Evolutionary conservation across 2,113 vertebrate species (phyloP).

Genomic region (Peromyscus californicus): DNA sequence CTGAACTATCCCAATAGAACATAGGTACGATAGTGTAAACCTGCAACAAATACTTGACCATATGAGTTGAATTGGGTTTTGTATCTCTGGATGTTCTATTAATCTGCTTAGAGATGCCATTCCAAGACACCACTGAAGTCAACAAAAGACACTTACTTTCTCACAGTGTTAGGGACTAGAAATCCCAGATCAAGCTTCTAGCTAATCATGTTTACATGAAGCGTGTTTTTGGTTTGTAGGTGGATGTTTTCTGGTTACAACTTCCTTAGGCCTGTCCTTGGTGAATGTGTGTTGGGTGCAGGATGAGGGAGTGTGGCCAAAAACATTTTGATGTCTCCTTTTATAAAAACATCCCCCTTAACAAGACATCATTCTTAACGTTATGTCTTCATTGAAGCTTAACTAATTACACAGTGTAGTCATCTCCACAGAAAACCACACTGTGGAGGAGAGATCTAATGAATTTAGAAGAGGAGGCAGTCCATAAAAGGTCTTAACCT

Average conservation of each 20-base stretch:
- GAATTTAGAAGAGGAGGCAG: neutral
- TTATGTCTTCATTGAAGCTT: neutral
- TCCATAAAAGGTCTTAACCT: neutral
- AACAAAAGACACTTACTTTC: neutral
- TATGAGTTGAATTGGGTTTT: neutral
- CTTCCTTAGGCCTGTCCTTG: rapidly evolving
- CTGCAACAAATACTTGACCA: neutral
- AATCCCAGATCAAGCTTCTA: too few species aligned
- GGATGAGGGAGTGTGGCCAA: neutral
- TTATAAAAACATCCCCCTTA: neutral
- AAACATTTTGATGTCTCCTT: too few species aligned
- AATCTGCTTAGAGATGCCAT: too few species aligned
- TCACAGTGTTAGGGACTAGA: neutral
- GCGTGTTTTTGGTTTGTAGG: neutral
- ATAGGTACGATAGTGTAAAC: neutral
- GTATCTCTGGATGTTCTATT: neutral
- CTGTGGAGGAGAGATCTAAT: neutral
- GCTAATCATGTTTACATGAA: neutral
- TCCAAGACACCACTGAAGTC: neutral
- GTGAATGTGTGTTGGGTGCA: neutral
- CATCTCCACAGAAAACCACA: neutral
- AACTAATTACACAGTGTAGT: neutral
- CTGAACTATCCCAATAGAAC: neutral
- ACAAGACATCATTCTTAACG: neutral
- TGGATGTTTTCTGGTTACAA: neutral